These are phyloP conservation scores for Hippocampus zosterae DNA, from an alignment of 2,113 vertebrate genomes.

Conservation along the genomic window DNA sequence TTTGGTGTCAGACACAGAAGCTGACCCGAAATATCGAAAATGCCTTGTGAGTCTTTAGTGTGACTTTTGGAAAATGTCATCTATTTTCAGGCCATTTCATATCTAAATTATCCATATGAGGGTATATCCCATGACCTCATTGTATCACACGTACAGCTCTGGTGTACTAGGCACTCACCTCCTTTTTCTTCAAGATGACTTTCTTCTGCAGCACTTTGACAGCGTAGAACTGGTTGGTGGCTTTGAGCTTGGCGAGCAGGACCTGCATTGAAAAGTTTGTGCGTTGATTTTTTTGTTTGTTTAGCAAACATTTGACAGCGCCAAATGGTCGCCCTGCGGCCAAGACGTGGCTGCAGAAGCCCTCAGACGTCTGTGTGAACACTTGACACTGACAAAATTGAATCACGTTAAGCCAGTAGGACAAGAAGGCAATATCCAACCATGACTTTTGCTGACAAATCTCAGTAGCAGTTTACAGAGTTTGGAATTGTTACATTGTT, in stretches of 20 bases:
- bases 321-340: slow-evolving; percentile 24
- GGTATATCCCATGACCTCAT: not conserved
- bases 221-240: slow-evolving; percentile 87
- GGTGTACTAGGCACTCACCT: slow-evolving; percentile 73
- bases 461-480: too few relatives aligned
- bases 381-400: slow-evolving; percentile 35
- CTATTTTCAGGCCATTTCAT: not conserved
- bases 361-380: not conserved
- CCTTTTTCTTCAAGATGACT: slow-evolving; percentile 93
- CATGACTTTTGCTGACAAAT: not conserved
- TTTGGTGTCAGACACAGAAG: too few relatives aligned
- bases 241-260: slow-evolving; percentile 89
- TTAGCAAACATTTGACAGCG: slow-evolving; percentile 49
- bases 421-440: not conserved
- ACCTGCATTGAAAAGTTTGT: slow-evolving; percentile 74
- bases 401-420: slow-evolving; percentile 15
- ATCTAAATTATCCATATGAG: not conserved
- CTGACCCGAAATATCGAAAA: too few relatives aligned
- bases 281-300: slow-evolving; percentile 45
- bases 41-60: too few relatives aligned
- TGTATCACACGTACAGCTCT: not conserved
- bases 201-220: slow-evolving; percentile 98
- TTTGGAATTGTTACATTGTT: too few relatives aligned
- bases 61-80: not conserved
- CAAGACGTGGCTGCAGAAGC: slow-evolving; percentile 18